Conservation (phyloP, 2,888 invertebrate genomes). For the Noctua janthina region DNA sequence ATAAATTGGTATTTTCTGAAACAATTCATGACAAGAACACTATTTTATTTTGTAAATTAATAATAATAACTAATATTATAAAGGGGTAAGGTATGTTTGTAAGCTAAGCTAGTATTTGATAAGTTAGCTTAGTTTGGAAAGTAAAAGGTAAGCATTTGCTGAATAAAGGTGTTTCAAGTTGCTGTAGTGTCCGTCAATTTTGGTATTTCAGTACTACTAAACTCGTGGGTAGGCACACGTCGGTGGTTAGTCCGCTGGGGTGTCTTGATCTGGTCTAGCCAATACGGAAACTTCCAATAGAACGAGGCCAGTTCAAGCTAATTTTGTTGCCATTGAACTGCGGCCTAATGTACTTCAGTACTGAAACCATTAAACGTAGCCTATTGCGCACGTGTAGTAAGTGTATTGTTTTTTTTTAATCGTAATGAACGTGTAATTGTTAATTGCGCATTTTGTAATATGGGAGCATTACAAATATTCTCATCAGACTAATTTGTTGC, state of each 20-base stretch:
- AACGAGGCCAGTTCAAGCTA: neutral
- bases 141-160: neutral
- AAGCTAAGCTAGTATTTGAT: neutral
- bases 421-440: constrained; percentile 23
- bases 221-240: neutral
- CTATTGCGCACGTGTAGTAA: too few species aligned
- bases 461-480: neutral
- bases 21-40: neutral
- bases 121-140: neutral
- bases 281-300: neutral
- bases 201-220: neutral
- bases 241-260: neutral
- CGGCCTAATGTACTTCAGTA: neutral
- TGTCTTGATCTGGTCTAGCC: neutral
- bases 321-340: neutral
- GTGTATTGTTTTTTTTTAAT: too few species aligned
- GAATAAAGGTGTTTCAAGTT: neutral
- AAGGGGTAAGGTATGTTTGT: too few species aligned
- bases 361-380: neutral
- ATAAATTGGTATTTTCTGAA: neutral
- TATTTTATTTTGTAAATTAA: too few species aligned
- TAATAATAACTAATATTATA: too few species aligned
- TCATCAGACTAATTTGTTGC: too few species aligned
- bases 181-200: neutral
- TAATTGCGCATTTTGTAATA: neutral